These are phyloP conservation scores for Etia nguti DNA, from an alignment of 2,113 vertebrate genomes.

Conservation along the genomic window DNA sequence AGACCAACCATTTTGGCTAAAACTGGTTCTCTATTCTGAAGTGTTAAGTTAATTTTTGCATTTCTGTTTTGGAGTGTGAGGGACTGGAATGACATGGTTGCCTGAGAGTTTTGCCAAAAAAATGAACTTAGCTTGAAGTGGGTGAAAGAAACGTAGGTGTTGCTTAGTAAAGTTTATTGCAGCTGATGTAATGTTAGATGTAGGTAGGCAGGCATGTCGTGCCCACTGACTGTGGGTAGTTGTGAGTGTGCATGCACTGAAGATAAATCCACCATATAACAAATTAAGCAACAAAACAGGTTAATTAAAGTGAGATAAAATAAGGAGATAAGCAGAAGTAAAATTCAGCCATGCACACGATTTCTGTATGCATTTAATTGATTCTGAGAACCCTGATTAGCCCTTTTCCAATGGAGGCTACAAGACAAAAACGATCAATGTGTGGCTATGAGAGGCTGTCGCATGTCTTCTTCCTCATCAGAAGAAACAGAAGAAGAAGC, in stretches of 20 bases:
- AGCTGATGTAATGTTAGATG: constrained; percentile 41
- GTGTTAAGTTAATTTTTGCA: not conserved
- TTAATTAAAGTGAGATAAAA: not conserved
- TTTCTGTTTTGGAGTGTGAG: not conserved
- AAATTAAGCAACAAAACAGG: not conserved
- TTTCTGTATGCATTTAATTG: not conserved
- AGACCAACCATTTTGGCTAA: not conserved
- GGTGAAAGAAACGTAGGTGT: constrained; percentile 37
- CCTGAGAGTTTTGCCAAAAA: not conserved
- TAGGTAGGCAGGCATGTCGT: constrained; percentile 20
- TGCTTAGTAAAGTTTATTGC: constrained; percentile 4
- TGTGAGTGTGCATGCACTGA: not conserved
- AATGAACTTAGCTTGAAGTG: not conserved
- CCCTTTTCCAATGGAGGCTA: not conserved
- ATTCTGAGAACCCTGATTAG: not conserved
- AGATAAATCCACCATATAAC: not conserved
- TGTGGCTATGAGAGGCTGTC: not conserved
- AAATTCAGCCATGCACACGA: not conserved
- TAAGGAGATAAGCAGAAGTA: not conserved
- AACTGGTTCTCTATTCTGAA: not conserved
- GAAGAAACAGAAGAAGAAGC: not conserved
- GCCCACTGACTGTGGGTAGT: constrained; percentile 39
- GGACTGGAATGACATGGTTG: not conserved
- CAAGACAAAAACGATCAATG: not conserved
- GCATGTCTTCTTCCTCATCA: not conserved